phyloP scores from a whole-genome alignment of 1,140 invertebrate species.

The Bombus impatiens region DNA sequence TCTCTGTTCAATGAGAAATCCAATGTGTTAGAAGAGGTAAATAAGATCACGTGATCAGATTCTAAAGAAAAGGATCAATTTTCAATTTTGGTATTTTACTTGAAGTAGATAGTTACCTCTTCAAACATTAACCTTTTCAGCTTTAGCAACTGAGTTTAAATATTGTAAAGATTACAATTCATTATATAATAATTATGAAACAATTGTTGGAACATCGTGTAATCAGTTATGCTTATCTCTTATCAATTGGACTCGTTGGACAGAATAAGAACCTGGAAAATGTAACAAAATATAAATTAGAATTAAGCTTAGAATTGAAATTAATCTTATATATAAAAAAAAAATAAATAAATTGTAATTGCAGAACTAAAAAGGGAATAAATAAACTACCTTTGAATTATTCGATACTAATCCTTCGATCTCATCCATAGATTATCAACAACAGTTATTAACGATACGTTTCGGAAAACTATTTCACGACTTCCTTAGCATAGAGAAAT shows the following conservation, averaged over 20 bases:
- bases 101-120: too few species aligned
- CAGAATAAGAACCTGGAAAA: neutral
- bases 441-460: too few species aligned
- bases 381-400: neutral
- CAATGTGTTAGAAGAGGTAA: neutral
- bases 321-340: neutral
- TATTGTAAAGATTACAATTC: too few species aligned
- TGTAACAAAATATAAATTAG: neutral
- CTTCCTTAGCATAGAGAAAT: neutral
- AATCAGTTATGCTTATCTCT: neutral
- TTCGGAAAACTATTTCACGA: neutral
- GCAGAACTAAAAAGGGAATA: neutral
- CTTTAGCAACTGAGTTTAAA: too few species aligned
- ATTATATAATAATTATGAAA: too few species aligned
- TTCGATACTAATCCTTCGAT: too few species aligned
- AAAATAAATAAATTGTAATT: neutral
- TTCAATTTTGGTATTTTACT: too few species aligned
- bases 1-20: too few species aligned
- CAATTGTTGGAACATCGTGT: too few species aligned
- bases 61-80: neutral
- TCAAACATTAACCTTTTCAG: too few species aligned
- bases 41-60: neutral
- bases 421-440: too few species aligned
- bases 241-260: neutral
- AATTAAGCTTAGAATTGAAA: neutral